These are phyloP conservation scores for Polyommatus iphigenia DNA, from an alignment of 2,888 invertebrate species.

Conservation along the genomic window DNA sequence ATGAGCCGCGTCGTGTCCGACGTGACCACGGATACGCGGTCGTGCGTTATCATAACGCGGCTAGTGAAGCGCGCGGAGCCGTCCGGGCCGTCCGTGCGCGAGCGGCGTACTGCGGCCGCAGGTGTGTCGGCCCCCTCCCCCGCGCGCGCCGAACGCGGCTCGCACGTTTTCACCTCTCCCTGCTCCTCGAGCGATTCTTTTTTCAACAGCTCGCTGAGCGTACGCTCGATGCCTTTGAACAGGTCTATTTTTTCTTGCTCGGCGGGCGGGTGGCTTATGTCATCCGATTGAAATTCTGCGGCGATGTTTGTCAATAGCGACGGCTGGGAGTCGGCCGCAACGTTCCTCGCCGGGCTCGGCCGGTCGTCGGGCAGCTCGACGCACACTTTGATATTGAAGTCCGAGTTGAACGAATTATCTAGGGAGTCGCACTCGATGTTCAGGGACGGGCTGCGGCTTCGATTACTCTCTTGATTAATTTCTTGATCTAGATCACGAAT, in stretches of 20 bases:
- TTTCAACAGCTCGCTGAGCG: constrained; percentile 78
- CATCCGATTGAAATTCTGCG: constrained; percentile 56
- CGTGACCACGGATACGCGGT: constrained; percentile 87
- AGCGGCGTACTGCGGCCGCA: constrained; percentile 75
- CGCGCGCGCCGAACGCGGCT: constrained; percentile 69
- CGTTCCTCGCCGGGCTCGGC: constrained; percentile 46
- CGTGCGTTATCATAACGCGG: constrained; percentile 94
- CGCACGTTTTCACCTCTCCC: constrained; percentile 73
- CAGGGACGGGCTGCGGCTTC: constrained; percentile 60
- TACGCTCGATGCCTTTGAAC: constrained; percentile 77
- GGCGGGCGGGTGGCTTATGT: constrained; percentile 48
- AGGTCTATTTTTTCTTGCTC: constrained; percentile 69
- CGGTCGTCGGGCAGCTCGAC: constrained; percentile 58
- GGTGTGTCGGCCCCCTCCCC: constrained; percentile 75
- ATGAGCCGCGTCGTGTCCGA: constrained; percentile 87
- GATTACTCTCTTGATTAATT: constrained; percentile 58
- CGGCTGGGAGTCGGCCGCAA: constrained; percentile 50
- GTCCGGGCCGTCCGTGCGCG: constrained; percentile 78
- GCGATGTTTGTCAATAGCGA: constrained; percentile 57
- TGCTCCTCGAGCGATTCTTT: constrained; percentile 76
- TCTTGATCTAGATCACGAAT: constrained; percentile 48
- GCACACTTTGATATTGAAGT: constrained; percentile 65
- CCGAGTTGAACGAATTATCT: constrained; percentile 54
- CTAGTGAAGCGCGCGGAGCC: constrained; percentile 88
- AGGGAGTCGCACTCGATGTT: constrained; percentile 65